Conservation (phyloP, 1,140 invertebrate species). For the Lepidurus couesii region DNA sequence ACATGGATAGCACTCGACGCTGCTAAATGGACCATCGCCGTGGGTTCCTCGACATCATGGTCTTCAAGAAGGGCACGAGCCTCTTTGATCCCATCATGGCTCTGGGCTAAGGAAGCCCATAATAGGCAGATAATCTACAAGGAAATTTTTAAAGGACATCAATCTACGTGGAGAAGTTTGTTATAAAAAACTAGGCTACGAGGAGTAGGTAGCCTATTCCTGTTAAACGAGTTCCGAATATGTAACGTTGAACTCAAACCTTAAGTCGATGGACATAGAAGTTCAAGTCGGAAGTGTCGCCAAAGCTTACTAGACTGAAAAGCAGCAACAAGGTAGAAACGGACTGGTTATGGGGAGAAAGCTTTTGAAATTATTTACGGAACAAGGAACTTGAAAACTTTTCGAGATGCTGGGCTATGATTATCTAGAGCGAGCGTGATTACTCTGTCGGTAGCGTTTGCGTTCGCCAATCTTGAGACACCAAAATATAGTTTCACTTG, state of each 20-base stretch:
- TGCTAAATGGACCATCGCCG: not conserved
- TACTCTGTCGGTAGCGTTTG: not conserved
- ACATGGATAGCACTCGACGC: not conserved
- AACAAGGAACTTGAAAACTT: not conserved
- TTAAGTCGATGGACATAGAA: too few relatives aligned
- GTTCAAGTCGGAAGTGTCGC: not conserved
- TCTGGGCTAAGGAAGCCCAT: not conserved
- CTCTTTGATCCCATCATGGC: not conserved
- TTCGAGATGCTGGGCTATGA: not conserved
- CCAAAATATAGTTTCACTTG: not conserved
- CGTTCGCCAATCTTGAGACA: not conserved
- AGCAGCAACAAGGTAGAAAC: not conserved
- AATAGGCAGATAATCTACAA: constrained; percentile 1
- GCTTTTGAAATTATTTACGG: not conserved
- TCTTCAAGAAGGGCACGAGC: too few relatives aligned
- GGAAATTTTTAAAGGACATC: not conserved
- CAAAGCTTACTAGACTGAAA: not conserved
- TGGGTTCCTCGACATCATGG: not conserved
- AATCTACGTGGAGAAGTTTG: not conserved
- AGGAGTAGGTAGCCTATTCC: too few relatives aligned
- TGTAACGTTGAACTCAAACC: too few relatives aligned
- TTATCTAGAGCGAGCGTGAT: not conserved
- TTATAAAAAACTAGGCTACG: not conserved
- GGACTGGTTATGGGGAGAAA: not conserved
- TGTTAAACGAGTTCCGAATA: too few relatives aligned